A percentile compares a stretch with the other conserved stretches of the same genome.
Conservation (phyloP, 2,113 vertebrate genomes). For the Pachypanchax playfairii region DNA sequence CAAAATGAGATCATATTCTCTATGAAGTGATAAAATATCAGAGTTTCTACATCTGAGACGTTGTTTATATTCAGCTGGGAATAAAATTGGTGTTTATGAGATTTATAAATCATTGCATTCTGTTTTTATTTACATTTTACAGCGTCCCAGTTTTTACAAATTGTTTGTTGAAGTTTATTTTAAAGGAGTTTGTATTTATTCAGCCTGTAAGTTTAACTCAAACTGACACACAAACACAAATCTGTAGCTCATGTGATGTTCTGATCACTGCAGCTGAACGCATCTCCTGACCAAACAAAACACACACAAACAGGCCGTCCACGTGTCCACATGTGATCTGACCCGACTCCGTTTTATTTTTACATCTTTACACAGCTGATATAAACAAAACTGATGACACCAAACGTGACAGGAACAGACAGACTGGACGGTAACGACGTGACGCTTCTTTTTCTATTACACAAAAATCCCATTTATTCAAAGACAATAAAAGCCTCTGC, state of each 20-base stretch:
- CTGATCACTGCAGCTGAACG: conserved; percentile 4
- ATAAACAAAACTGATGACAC: conserved; percentile 19
- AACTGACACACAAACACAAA: conserved; percentile 1
- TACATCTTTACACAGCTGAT: conserved; percentile 45
- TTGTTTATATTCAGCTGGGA: no score
- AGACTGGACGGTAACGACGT: background rate
- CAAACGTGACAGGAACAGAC: no score
- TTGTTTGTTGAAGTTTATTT: no score
- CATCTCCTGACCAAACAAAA: conserved; percentile 6
- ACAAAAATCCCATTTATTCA: background rate
- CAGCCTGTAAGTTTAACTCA: background rate
- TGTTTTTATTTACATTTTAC: no score
- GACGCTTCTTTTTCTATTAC: background rate
- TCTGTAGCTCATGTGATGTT: conserved; percentile 16
- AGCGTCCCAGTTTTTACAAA: no score
- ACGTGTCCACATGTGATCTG: conserved; percentile 6
- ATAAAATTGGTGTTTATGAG: no score
- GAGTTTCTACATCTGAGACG: no score
- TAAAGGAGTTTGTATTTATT: background rate
- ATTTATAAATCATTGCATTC: no score
- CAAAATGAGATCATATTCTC: no score
- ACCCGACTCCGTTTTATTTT: conserved; percentile 32
- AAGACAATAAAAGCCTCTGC: background rate
- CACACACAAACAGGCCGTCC: background rate
- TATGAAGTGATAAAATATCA: no score